Evolutionary conservation across 2,113 vertebrate species (phyloP), one percentile per base, ranked within the genome.

Genomic region (Tragelaphus imberbis): DNA sequence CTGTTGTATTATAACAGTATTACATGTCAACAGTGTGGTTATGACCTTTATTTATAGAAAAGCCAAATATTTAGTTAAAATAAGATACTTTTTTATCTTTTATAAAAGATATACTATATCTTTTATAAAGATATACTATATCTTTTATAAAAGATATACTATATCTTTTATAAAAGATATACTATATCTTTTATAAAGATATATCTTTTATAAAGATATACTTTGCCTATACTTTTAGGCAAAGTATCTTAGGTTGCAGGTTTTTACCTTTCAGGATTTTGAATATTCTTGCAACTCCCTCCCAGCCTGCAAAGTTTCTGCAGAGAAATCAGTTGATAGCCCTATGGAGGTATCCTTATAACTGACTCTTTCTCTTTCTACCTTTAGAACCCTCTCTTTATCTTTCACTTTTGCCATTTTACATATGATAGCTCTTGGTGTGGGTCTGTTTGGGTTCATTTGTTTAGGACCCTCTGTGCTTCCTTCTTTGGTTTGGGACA

Each of bases 11-110:
- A 99, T 99, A 99, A 99, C 99, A 99, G 99, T 99, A 99, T 99
- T 99, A 99, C 98, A 99, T 99, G 99, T 99, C 99, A 99, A 99
- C 99, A 99, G 99, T 99, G 99, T 99, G 99, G 98, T 99, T 99
- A 98, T 99, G 98, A 99, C 99, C 98, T 99, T 99, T 99, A 99
- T 99, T 99, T 99, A 99, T 99, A 99, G 99, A 99, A 99, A 99
- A 99, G 99, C 99, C 99, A 99, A 99, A 99, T 99, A 99, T 99
- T 99, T 99, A 99, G 99, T 99, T 3, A 2, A 25, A 7, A 33
- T 12, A 33, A 61, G 58, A 63, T 44, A 44, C 44, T 44, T 44
- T 44, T 44, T 44, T 44, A 44, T 44, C 40, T 44, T 44, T 44
- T 44, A 44, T 44, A n/a, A 49, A 49, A 49, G 2, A 49, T 11